A percentile compares a stretch with the other conserved stretches of the same genome.
These are phyloP conservation scores for Spinibarbus caldwelli DNA, from an alignment of 2,797 vertebrate species.

Conservation along the genomic window DNA sequence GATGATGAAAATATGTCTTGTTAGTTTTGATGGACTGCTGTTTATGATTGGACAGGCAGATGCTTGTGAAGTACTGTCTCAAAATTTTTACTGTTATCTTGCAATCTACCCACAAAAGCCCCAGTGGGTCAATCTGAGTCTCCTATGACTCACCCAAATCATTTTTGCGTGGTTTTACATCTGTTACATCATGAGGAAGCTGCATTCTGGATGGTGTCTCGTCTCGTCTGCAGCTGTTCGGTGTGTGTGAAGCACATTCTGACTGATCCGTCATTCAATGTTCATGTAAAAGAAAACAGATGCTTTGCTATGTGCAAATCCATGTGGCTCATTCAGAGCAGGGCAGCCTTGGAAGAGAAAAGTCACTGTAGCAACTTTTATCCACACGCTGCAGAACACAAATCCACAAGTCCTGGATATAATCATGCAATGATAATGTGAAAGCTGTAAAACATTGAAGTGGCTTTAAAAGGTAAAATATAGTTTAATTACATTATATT, in stretches of 20 bases:
- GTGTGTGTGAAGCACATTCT: slow-evolving; percentile 65
- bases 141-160: slow-evolving; percentile 64
- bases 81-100: slow-evolving; percentile 62
- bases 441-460: neutral
- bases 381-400: neutral
- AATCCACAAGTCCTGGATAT: neutral
- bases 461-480: neutral
- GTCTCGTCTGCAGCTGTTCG: slow-evolving; percentile 57
- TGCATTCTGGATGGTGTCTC: neutral
- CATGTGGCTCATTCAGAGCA: slow-evolving; percentile 3
- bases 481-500: neutral
- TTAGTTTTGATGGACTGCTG: slow-evolving; percentile 6
- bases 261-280: slow-evolving; percentile 57
- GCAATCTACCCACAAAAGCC: slow-evolving; percentile 63
- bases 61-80: neutral
- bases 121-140: slow-evolving; percentile 68
- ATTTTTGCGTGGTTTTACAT: slow-evolving; percentile 59
- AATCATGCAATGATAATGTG: neutral
- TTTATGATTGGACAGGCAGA: neutral
- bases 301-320: slow-evolving; percentile 57
- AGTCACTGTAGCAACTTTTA: neutral
- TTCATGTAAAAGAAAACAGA: slow-evolving; percentile 64
- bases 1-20: neutral
- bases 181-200: slow-evolving; percentile 54
- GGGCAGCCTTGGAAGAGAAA: neutral